Evolutionary conservation across 2,888 invertebrate species (phyloP), one percentile per base, ranked within the genome.

Genomic region (Conus canariensis): DNA sequence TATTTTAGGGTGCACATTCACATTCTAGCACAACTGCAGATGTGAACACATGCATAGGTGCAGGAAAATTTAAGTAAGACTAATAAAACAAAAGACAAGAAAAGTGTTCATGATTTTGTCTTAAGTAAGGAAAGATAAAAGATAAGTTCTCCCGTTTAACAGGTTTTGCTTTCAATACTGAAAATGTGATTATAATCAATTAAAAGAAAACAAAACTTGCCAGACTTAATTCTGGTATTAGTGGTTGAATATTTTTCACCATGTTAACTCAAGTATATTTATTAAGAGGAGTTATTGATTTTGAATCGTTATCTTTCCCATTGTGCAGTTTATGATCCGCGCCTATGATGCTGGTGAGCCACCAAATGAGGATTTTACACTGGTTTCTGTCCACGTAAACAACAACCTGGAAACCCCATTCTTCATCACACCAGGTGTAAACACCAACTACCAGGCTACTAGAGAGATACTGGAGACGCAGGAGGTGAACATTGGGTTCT

Each of bases 311-410:
- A 70, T 80, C 10, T 19, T 10, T 16, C 25, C 25, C 58, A 80
- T 77, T 60, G 90, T 93, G 85, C 92, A 95, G 95, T 88, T 96
- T 70, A 92, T 90, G 12, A 92, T 95, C 1, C 89, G 91, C 22
- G 95, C 94, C 1, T 93, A 90, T 30, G 95, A 96, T 92, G 93
- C 94, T 45, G 95, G 94, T 1, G 92, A 92, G 14, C 90, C 92
- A 14, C 88, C 92, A 9, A 74, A 22, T 16, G 30, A 85, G 1
- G 92, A 92, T 22, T 92, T 90, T 9, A 93, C 92, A 25, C 90
- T 92, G 9, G 94, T 95, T 10, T 93, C 91, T 3, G 91, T 95
- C 12, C 93, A 90, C 14, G 95, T 96, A 8, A 92, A 93, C 56
- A 91, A 95, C 25, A 95, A 96, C 91, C 89, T 94, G 59, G 82